Percentiles rank a stretch among this genome's conserved stretches.
These are phyloP conservation scores for Loxodonta africana DNA, from an alignment of 2,113 vertebrate species.

Conservation along the genomic window DNA sequence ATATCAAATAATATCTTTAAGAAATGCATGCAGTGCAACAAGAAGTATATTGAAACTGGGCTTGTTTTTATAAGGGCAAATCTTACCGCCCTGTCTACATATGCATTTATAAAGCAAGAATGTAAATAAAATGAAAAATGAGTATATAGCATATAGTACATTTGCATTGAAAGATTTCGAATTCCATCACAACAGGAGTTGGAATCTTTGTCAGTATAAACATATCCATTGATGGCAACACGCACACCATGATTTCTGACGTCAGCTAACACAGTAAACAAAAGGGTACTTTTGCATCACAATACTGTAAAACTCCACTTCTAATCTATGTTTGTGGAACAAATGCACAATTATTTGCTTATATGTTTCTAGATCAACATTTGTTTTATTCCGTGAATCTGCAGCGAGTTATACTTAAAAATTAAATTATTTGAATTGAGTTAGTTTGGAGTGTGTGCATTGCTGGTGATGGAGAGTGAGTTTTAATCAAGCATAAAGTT, in stretches of 20 bases:
- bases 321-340: conserved; percentile 58
- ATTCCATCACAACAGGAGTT: conserved; percentile 62
- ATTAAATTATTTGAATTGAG: background rate
- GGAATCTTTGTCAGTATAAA: background rate
- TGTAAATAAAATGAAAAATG: conserved; percentile 55
- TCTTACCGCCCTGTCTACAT: conserved; percentile 59
- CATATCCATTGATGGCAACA: conserved; percentile 80
- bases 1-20: conserved; percentile 59
- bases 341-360: conserved; percentile 1
- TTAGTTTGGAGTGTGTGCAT: background rate
- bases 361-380: conserved; percentile 74
- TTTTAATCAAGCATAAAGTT: conserved; percentile 61
- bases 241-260: conserved; percentile 55
- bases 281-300: background rate
- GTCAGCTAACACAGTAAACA: conserved; percentile 49
- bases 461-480: background rate
- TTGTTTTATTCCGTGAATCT: conserved; percentile 24
- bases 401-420: background rate
- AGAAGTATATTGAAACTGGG: conserved; percentile 20
- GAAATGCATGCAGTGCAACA: conserved; percentile 62
- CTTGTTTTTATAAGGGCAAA: conserved; percentile 8
- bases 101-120: conserved; percentile 18
- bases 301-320: conserved; percentile 48
- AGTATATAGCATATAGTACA: background rate
- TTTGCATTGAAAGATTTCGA: conserved; percentile 42